Conservation (phyloP, 92 coral and sea anemone species). For the Phymanthus crucifer region DNA sequence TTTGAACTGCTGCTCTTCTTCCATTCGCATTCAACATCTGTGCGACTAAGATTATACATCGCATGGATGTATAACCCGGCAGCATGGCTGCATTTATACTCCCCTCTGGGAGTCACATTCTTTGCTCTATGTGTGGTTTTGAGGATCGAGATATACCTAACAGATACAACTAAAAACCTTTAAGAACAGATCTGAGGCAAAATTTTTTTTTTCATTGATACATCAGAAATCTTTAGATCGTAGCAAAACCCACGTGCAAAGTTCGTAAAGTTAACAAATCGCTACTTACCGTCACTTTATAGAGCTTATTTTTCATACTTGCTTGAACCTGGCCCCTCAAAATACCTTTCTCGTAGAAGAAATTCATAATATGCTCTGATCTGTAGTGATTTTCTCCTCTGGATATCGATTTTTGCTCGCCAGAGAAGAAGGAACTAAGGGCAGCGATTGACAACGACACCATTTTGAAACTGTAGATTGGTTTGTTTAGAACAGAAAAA, state of each 20-base stretch:
- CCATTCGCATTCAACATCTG: conserved; percentile 18
- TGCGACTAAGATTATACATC: conserved; percentile 22
- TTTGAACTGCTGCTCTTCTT: conserved; percentile 3
- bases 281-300: not conserved
- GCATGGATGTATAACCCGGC: conserved; percentile 30
- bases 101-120: conserved; percentile 43
- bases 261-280: not conserved
- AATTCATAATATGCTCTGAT: no score
- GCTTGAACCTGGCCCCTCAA: not conserved
- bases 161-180: not conserved
- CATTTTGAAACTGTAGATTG: no score
- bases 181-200: not conserved
- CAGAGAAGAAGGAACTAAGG: no score
- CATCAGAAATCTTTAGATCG: not conserved
- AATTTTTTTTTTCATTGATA: not conserved
- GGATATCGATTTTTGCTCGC: not conserved
- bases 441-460: no score
- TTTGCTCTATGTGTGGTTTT: conserved; percentile 18
- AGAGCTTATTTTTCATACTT: not conserved
- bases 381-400: not conserved
- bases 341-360: no score
- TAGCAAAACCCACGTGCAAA: not conserved
- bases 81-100: conserved; percentile 38
- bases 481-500: no score
- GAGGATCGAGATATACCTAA: not conserved